Base-by-base conservation (phyloP, 35 echinoderm and acorn worm genomes). In the Hemicentrotus pulcherrimus region DNA sequence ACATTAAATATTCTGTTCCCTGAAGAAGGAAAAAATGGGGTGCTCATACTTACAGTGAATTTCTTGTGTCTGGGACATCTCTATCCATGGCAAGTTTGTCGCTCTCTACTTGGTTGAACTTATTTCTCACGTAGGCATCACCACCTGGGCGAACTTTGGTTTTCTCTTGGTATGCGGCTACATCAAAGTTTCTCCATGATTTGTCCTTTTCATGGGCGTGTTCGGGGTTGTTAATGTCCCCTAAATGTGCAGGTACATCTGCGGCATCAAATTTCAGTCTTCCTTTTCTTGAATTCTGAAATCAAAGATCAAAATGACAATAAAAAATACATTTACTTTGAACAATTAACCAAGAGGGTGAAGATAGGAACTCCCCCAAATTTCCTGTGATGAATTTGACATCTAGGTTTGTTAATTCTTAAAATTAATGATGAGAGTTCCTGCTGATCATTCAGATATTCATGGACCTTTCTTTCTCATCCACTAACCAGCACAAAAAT, bases 91-190 rank as follows among this genome's bases (percentile, higher is more conserved):
- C 32, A 86, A 97, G 88, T 96, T 99, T 99, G 61, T 99, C 98
- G 92, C 98, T 99, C 91, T 96, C 98, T 70, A 96, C 94, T 96
- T 99, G 98, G 96, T 99, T 99, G 86, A 99, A 99, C 96, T 99
- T 99, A 95, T 99, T 99, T 91, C 98, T 97, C 48, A 96, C 95
- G 85, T 99, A 99, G 0, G 98, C 98, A 96, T 99, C 98, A 6
- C 96, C 96, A 13, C 98, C 98, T 18, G 96, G 91, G 71, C 94
- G 91, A 41, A 99, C 97, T 78, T 97, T 95, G 8, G 98, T 99
- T 94, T 99, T 99, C 22, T 96, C 96, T 78, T 97, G 95, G 94
- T 99, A 99, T 18, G 89, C 86, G 45, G 92, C 86, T 47, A 95
- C 86, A 86, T 99, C 98, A 96, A 99, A 99, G 9, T 33, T 97